These are phyloP conservation scores for Plusia festucae DNA, from an alignment of 2,888 invertebrate species.

Conservation along the genomic window DNA sequence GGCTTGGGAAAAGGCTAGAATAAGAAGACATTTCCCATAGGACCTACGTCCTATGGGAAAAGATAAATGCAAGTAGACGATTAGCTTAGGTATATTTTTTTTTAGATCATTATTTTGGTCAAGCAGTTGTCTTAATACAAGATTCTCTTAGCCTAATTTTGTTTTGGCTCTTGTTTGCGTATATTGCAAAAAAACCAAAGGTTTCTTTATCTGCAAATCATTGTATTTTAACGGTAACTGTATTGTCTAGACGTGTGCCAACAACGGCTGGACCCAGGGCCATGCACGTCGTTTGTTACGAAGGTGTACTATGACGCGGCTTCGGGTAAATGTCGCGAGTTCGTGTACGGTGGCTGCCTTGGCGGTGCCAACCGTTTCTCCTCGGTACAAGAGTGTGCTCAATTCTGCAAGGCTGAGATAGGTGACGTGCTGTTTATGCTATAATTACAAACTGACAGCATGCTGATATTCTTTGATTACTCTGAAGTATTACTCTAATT, in stretches of 20 bases:
- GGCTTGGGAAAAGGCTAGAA: no score
- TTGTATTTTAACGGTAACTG: not conserved
- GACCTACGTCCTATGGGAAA: no score
- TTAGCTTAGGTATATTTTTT: no score
- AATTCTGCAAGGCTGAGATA: constrained; percentile 65
- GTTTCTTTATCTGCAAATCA: not conserved
- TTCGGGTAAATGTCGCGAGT: constrained; percentile 91
- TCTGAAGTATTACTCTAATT: no score
- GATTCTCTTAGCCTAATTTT: no score
- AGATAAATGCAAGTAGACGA: no score
- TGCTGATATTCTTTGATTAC: not conserved
- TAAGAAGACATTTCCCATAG: no score
- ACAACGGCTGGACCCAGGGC: constrained; percentile 91
- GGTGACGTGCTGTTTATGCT: constrained; percentile 54
- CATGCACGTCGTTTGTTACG: constrained; percentile 90
- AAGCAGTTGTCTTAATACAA: no score
- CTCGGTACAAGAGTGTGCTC: constrained; percentile 91
- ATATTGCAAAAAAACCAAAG: not conserved
- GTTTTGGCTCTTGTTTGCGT: not conserved
- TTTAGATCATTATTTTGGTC: no score
- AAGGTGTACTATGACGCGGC: constrained; percentile 92
- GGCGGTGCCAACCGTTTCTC: constrained; percentile 96
- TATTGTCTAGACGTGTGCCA: constrained; percentile 92
- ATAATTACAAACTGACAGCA: not conserved
- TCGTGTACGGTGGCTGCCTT: constrained; percentile 94